Base-by-base conservation (phyloP, 2,797 vertebrate species). In the Squalus acanthias region DNA sequence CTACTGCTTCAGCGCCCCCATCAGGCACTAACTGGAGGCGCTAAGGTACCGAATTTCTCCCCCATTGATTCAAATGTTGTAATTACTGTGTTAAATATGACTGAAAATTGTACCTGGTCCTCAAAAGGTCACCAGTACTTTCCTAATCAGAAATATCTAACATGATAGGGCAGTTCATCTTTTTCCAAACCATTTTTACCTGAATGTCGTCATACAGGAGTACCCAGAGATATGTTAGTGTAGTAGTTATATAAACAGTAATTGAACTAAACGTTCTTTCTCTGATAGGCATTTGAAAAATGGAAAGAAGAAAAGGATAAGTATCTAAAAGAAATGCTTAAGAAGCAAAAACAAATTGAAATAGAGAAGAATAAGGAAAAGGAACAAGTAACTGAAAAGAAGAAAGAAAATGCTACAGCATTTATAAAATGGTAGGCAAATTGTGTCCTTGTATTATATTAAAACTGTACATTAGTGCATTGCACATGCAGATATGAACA, bases 271-370 rank as follows among this genome's bases (percentile, higher is more conserved):
- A 33, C 0, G 24, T 82, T 33, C 1, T 87, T 67, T 97, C 96
- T 96, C 96, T 97, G 92, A 96, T 97, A 99, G 99, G 98, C 98
- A 89, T 99, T 99, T 97, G 98, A 99, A 96, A 98, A 98, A 97
- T 99, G 99, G 99, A 99, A 99, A 97, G 97, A 97, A 87, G 98
- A 98, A 96, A 98, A 98, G 10, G 97, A 98, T 67, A 97, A 97
- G 60, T 96, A 98, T 95, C 97, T 99, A 88, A 98, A 97, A 97
- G 98, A 98, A 96, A 98, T 98, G 97, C 97, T 95, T 94, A 97
- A 97, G 96, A 98, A 98, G 97, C 97, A 98, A 97, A 98, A 97
- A 96, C 97, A 98, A 96, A 97, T 96, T 93, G 98, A 99, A 97
- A 98, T 96, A 97, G 98, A 98, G 96, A 97, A 97, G 88, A 97